Conservation (phyloP, 2,113 vertebrate genomes). For the Capricornis sumatraensis region DNA sequence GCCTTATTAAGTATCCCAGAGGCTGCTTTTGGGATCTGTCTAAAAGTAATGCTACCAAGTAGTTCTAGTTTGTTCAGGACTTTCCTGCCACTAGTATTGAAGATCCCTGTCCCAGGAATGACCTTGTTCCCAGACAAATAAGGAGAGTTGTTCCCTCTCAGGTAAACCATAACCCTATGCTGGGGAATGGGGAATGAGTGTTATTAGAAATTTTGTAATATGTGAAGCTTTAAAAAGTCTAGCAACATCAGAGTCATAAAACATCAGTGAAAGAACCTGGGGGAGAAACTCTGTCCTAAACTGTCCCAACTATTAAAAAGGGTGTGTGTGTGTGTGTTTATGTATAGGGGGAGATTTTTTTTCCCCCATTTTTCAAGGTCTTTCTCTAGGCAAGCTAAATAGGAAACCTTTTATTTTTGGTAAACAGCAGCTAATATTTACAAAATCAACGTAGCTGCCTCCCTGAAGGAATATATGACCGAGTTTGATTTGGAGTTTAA, state of each 20-base stretch:
- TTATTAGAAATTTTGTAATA: neutral
- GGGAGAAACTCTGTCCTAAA: neutral
- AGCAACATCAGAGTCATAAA: neutral
- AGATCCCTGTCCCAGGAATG: neutral
- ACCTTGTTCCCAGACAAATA: neutral
- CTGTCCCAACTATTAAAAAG: neutral
- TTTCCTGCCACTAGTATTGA: neutral
- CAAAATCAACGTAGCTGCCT: neutral
- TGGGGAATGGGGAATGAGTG: neutral
- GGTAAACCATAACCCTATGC: neutral
- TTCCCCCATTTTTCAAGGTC: neutral
- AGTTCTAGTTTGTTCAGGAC: neutral
- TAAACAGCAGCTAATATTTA: neutral
- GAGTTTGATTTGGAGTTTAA: neutral
- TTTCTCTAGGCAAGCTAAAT: neutral
- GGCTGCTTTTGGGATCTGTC: neutral
- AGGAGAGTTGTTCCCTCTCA: neutral
- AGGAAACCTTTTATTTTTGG: neutral
- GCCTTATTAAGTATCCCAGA: neutral
- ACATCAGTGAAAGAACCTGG: neutral
- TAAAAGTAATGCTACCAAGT: neutral
- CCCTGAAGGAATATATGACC: neutral
- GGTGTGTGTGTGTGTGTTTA: neutral
- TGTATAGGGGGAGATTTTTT: neutral
- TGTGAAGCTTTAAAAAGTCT: neutral